Evolutionary conservation across 1,140 invertebrate genomes (phyloP).

Genomic region (Zaprionus nigranus): DNA sequence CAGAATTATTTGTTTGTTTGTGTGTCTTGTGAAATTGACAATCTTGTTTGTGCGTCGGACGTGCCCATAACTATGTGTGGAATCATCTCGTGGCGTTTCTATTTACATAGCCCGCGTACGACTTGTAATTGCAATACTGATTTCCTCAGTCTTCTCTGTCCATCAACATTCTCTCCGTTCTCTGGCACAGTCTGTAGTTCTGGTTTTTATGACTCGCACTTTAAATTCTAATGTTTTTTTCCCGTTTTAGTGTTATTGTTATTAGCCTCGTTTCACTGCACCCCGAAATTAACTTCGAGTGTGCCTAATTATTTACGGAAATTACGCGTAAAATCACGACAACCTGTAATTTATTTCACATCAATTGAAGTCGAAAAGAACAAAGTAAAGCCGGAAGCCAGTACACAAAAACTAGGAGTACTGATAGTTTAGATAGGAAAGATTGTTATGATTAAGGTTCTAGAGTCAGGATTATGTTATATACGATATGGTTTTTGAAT

Average conservation of each 20-base stretch:
- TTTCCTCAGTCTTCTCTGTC: neutral
- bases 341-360: conserved; percentile 76
- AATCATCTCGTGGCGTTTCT: neutral
- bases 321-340: conserved; percentile 80
- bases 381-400: neutral
- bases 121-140: conserved; percentile 42
- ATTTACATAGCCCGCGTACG: conserved; percentile 7
- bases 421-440: neutral
- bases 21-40: conserved; percentile 31
- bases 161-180: neutral
- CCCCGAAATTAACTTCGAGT: conserved; percentile 37
- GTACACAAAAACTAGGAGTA: conserved; percentile 4
- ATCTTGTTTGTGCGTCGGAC: conserved; percentile 38
- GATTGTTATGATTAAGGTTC: neutral
- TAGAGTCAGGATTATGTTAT: neutral
- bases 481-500: too few relatives aligned
- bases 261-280: conserved; percentile 29
- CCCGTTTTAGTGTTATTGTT: conserved; percentile 24
- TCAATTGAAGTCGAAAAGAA: conserved; percentile 63
- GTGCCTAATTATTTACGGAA: conserved; percentile 78
- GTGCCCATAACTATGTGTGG: conserved; percentile 20
- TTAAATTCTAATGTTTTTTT: conserved; percentile 31
- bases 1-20: conserved; percentile 5
- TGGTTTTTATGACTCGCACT: conserved; percentile 48
- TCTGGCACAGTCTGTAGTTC: neutral